Evolutionary conservation across 1,140 invertebrate genomes (phyloP).

Genomic region (Nomia melanderi): DNA sequence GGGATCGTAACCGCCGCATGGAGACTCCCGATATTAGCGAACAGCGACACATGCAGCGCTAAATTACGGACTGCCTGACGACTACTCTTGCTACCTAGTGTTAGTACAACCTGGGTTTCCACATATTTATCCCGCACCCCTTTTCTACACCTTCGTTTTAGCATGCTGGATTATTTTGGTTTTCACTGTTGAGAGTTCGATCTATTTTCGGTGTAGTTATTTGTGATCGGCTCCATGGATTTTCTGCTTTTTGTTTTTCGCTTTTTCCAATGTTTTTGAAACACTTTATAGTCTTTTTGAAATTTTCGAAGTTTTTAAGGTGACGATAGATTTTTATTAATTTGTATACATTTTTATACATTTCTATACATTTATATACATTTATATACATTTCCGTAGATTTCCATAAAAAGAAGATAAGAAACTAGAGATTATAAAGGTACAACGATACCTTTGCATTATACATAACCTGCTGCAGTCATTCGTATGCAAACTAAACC

Average conservation of each 20-base stretch:
- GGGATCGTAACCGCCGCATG: not conserved
- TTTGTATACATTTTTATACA: no score
- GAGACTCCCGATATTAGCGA: constrained; percentile 20
- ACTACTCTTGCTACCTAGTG: not conserved
- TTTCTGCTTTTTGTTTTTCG: not conserved
- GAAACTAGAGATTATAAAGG: no score
- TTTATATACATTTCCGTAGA: no score
- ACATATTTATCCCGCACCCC: constrained; percentile 19
- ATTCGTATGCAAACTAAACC: no score
- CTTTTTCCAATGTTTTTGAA: not conserved
- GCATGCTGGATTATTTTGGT: not conserved
- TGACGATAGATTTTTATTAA: no score
- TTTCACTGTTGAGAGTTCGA: not conserved
- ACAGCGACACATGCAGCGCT: not conserved
- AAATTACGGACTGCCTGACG: constrained; percentile 6
- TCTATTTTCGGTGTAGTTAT: not conserved
- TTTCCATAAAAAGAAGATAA: no score
- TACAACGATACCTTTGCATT: no score
- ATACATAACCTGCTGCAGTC: no score
- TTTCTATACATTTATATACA: no score
- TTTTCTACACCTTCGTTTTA: not conserved
- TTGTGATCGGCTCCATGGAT: not conserved
- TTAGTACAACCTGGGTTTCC: not conserved
- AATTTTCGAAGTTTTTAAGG: no score
- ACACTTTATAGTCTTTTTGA: no score